These are phyloP conservation scores for Clostera curtula DNA, from an alignment of 2,888 invertebrate species.

Conservation along the genomic window DNA sequence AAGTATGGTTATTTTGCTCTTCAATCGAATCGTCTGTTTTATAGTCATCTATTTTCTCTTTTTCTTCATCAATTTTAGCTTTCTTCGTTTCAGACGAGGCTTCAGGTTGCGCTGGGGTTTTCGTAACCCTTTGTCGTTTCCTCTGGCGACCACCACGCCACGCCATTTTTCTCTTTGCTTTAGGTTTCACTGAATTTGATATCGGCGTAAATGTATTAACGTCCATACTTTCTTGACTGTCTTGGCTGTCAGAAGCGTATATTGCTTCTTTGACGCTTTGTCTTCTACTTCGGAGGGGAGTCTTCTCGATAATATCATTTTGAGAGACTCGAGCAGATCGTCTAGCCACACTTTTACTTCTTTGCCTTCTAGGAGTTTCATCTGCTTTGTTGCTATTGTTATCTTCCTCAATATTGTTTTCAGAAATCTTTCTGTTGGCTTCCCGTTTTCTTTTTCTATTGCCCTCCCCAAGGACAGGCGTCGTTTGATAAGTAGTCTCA, in stretches of 20 bases:
- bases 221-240: constrained; percentile 52
- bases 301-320: constrained; percentile 32
- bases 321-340: constrained; percentile 44
- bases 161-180: constrained; percentile 62
- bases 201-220: constrained; percentile 27
- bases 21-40: constrained; percentile 48
- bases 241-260: constrained; percentile 61
- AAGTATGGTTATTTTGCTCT: constrained; percentile 26
- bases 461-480: constrained; percentile 42
- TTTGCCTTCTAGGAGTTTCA: constrained; percentile 43
- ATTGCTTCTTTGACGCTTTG: constrained; percentile 41
- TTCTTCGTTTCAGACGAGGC: constrained; percentile 48
- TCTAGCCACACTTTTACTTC: constrained; percentile 56
- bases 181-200: constrained; percentile 32
- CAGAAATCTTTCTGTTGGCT: constrained; percentile 43
- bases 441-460: constrained; percentile 58
- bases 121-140: constrained; percentile 46
- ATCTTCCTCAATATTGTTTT: constrained; percentile 37
- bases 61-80: constrained; percentile 34
- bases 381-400: constrained; percentile 42
- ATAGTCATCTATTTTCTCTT: constrained; percentile 31
- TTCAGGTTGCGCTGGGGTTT: constrained; percentile 23
- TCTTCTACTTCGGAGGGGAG: constrained; percentile 32
- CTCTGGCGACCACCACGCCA: constrained; percentile 67
- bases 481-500: constrained; percentile 76